phyloP scores from a whole-genome alignment of 2,797 vertebrate species.

The Menidia menidia region DNA sequence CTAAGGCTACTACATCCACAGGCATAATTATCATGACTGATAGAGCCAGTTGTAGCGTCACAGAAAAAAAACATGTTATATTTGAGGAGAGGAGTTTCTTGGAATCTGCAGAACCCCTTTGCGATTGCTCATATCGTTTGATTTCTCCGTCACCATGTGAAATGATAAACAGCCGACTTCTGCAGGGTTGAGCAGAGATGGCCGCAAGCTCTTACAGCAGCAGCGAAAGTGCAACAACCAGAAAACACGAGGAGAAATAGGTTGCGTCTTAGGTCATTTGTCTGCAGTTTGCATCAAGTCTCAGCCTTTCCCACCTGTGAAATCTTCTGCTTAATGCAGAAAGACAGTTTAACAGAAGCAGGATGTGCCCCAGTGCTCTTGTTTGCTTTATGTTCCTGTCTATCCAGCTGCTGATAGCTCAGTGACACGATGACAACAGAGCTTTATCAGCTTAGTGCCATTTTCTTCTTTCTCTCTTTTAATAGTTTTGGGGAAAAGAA shows the following conservation, averaged over 20 bases:
- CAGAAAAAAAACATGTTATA: not conserved
- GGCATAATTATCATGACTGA: not conserved
- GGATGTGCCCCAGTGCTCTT: not conserved
- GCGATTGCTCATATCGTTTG: not conserved
- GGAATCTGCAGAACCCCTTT: not conserved
- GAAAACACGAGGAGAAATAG: not conserved
- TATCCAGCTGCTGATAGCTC: not conserved
- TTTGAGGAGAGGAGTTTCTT: not conserved
- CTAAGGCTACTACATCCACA: not conserved
- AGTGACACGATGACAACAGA: not conserved
- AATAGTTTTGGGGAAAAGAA: not conserved
- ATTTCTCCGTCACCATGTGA: not conserved
- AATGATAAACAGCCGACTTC: not conserved
- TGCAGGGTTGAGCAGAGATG: not conserved
- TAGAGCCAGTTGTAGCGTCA: not conserved
- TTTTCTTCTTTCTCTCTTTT: not conserved
- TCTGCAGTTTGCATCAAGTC: constrained; percentile 16
- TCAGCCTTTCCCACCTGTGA: not conserved
- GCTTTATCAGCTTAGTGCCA: not conserved
- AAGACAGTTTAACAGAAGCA: not conserved
- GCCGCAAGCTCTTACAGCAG: not conserved
- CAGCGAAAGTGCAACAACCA: not conserved
- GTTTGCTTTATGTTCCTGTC: not conserved
- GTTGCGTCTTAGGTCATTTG: constrained; percentile 12
- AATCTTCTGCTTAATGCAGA: not conserved